Conservation (phyloP, 2,888 invertebrate species). For the Limnephilus lunatus region DNA sequence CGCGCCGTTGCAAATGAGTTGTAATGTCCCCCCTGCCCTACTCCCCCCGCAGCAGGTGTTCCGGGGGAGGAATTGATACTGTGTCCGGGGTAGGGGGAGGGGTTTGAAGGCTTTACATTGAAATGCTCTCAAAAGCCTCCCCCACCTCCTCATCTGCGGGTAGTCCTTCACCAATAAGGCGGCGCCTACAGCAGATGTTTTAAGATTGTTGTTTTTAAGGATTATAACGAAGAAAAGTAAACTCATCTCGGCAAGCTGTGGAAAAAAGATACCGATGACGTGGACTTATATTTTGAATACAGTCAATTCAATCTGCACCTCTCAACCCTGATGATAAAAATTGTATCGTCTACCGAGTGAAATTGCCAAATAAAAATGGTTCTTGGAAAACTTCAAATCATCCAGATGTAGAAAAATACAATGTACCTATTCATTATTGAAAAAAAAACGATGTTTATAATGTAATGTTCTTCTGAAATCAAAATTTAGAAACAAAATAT, state of each 20-base stretch:
- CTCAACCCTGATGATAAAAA: neutral
- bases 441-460: too few species aligned
- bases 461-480: neutral
- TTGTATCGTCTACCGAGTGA: neutral
- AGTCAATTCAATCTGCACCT: neutral
- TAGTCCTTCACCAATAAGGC: slow-evolving; percentile 33
- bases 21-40: slow-evolving; percentile 58
- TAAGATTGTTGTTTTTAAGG: slow-evolving; percentile 20
- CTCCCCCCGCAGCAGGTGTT: slow-evolving; percentile 50
- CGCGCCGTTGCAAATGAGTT: slow-evolving; percentile 63
- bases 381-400: neutral
- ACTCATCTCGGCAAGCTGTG: neutral
- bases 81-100: slow-evolving; percentile 13
- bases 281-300: neutral
- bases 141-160: slow-evolving; percentile 28
- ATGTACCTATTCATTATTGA: too few species aligned
- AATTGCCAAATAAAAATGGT: neutral
- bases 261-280: neutral
- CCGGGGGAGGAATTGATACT: slow-evolving; percentile 48
- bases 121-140: slow-evolving; percentile 65
- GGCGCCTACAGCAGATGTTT: slow-evolving; percentile 50
- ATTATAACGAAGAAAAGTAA: slow-evolving; percentile 23
- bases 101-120: slow-evolving; percentile 64
- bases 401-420: too few species aligned
- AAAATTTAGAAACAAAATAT: neutral